A percentile compares a stretch with the other conserved stretches of the same genome.
phyloP scores from a whole-genome alignment of 2,888 invertebrate species.

The Saturnia japonica region DNA sequence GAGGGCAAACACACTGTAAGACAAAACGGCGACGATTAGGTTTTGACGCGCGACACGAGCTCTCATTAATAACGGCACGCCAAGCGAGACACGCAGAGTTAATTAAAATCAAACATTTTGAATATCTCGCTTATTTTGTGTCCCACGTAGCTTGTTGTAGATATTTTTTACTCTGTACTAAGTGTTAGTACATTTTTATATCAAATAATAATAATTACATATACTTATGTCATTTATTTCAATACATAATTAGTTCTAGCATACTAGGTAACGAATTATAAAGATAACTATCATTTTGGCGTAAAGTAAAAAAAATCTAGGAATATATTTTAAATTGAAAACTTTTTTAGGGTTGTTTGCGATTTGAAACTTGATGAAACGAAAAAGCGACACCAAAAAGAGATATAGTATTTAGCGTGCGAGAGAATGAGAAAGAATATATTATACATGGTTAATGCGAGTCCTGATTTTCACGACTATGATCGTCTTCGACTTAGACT shows the following conservation, averaged over 20 bases:
- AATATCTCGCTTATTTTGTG: constrained; percentile 34
- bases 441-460: too few species aligned
- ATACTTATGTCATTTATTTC: not conserved
- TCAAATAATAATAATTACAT: too few species aligned
- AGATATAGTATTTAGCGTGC: too few species aligned
- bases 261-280: not conserved
- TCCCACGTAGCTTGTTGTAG: constrained; percentile 24
- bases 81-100: constrained; percentile 47
- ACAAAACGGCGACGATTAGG: constrained; percentile 66
- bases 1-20: constrained; percentile 43
- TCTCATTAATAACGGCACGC: constrained; percentile 63
- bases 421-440: too few species aligned
- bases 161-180: not conserved
- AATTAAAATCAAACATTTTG: constrained; percentile 76
- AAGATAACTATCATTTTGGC: not conserved
- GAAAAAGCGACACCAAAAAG: too few species aligned
- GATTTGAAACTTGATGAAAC: too few species aligned
- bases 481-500: too few species aligned
- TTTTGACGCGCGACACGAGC: constrained; percentile 64
- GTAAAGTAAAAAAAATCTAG: too few species aligned
- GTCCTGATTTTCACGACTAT: too few species aligned
- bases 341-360: too few species aligned
- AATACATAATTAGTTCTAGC: not conserved
- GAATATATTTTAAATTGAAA: too few species aligned
- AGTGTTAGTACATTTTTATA: not conserved